Evolutionary conservation across 2,888 invertebrate species (phyloP).

Genomic region (Dryobotodes eremita): DNA sequence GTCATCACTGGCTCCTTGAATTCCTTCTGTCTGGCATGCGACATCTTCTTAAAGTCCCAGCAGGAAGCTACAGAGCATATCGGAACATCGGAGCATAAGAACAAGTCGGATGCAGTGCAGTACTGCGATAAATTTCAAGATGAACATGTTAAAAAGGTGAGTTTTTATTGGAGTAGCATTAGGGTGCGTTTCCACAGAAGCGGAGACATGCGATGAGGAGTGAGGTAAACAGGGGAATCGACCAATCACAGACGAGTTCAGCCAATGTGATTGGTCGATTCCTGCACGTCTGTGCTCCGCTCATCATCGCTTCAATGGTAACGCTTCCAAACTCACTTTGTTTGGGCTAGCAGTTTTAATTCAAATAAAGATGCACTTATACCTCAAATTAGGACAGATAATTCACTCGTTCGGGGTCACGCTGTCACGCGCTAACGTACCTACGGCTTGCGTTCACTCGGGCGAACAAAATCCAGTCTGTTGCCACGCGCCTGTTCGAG

Average conservation of each 20-base stretch:
- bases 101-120: slow-evolving; percentile 57
- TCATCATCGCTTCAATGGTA: not conserved
- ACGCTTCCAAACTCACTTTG: not conserved
- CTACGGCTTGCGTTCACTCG: too few relatives aligned
- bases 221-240: not conserved
- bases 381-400: too few relatives aligned
- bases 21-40: slow-evolving; percentile 76
- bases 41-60: slow-evolving; percentile 63
- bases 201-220: too few relatives aligned
- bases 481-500: too few relatives aligned
- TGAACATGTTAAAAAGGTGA: slow-evolving; percentile 77
- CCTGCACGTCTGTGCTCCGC: not conserved
- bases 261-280: not conserved
- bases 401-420: too few relatives aligned
- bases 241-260: not conserved
- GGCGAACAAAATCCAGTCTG: too few relatives aligned
- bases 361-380: not conserved
- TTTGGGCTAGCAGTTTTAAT: not conserved
- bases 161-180: not conserved
- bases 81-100: slow-evolving; percentile 61
- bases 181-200: not conserved
- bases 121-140: slow-evolving; percentile 72
- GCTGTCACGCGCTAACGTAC: too few relatives aligned
- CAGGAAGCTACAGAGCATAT: slow-evolving; percentile 63
- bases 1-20: slow-evolving; percentile 72